These are phyloP conservation scores for Linurgus olivaceus DNA, from an alignment of 2,797 vertebrate genomes.

Conservation along the genomic window DNA sequence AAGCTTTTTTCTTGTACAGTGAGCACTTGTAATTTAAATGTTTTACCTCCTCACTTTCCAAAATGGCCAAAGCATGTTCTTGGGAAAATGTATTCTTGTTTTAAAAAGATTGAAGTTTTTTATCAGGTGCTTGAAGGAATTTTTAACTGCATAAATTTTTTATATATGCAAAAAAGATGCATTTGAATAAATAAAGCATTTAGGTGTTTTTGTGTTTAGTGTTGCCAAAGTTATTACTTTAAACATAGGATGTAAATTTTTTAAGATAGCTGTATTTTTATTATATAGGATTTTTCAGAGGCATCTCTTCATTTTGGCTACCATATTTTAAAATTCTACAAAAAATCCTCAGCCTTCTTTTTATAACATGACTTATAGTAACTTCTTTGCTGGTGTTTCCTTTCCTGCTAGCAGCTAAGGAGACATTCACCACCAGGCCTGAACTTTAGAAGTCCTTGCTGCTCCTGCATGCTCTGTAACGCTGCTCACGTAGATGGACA, in stretches of 20 bases:
- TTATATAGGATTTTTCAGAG: not conserved
- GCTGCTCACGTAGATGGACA: accelerated
- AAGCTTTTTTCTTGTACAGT: not conserved
- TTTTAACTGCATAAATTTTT: not conserved
- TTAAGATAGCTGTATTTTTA: not conserved
- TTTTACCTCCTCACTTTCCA: not conserved
- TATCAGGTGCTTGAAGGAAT: not conserved
- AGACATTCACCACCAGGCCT: not conserved
- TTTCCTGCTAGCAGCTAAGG: not conserved
- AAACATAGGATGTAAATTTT: not conserved
- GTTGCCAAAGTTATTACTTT: not conserved
- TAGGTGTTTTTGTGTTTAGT: not conserved
- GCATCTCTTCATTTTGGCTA: not conserved
- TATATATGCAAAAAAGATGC: not conserved
- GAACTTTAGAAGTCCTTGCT: not conserved
- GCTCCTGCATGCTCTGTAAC: not conserved
- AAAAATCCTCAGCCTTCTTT: not conserved
- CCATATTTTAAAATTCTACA: not conserved
- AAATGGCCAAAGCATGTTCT: not conserved
- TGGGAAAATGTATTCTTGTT: not conserved
- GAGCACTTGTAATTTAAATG: not conserved
- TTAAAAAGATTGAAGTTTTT: not conserved
- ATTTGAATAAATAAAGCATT: not conserved
- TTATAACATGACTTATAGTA: accelerated
- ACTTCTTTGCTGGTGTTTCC: not conserved